Percentiles rank a stretch among this genome's conserved stretches.
Evolutionary conservation across 2,888 invertebrate genomes (phyloP).

Genomic region (Habrosyne pyritoides): DNA sequence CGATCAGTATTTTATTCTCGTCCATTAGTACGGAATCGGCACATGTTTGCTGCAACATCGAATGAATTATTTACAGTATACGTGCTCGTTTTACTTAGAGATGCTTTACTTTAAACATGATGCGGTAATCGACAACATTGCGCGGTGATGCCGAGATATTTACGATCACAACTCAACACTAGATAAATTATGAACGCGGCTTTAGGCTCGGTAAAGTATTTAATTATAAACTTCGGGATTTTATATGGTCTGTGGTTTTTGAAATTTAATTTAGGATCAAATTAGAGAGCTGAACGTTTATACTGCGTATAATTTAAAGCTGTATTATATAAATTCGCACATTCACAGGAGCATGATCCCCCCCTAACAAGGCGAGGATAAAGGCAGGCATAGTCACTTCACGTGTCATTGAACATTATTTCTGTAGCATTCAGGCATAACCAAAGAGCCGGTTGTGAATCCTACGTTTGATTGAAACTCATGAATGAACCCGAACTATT

Average conservation of each 20-base stretch:
- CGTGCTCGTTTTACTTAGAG: conserved; percentile 29
- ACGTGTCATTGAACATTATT: too few species aligned
- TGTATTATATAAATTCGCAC: too few species aligned
- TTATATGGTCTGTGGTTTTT: conserved; percentile 42
- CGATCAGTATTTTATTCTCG: conserved; percentile 41
- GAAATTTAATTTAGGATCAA: conserved; percentile 13
- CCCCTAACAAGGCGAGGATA: too few species aligned
- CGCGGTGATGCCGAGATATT: conserved; percentile 17
- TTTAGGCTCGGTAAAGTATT: conserved; percentile 36
- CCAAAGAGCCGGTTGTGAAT: too few species aligned
- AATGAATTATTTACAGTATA: conserved; percentile 47
- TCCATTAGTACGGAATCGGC: conserved; percentile 32
- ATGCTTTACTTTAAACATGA: conserved; percentile 23
- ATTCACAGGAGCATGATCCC: too few species aligned
- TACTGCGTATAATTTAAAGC: too few species aligned
- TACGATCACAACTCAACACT: conserved; percentile 29
- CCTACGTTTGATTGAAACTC: too few species aligned
- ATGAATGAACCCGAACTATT: too few species aligned
- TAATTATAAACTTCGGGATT: conserved; percentile 31
- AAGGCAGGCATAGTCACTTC: too few species aligned
- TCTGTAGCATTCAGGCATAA: too few species aligned
- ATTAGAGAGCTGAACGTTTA: too few species aligned
- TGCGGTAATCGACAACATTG: conserved; percentile 24
- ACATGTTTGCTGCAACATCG: conserved; percentile 28
- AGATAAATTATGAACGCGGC: conserved; percentile 44